Percentiles rank a stretch among this genome's conserved stretches.
These are phyloP conservation scores for Esperia sulphurella DNA, from an alignment of 2,888 invertebrate genomes.

Conservation along the genomic window DNA sequence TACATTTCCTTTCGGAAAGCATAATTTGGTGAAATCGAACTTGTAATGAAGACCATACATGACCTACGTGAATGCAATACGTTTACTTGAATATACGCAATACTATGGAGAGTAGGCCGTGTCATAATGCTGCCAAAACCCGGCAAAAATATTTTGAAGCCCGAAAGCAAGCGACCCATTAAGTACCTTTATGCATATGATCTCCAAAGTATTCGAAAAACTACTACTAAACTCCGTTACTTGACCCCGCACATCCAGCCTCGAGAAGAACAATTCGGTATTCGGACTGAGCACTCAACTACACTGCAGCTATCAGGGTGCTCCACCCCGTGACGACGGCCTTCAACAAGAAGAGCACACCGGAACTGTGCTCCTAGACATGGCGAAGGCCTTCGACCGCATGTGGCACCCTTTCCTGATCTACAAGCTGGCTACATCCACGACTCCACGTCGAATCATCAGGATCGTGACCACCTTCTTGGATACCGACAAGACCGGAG, in stretches of 20 bases:
- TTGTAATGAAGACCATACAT: too few relatives aligned
- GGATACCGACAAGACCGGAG: not conserved
- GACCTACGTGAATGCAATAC: too few relatives aligned
- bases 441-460: slow-evolving; percentile 8
- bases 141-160: slow-evolving; percentile 15
- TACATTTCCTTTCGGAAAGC: too few relatives aligned
- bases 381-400: slow-evolving; percentile 29
- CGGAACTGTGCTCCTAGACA: slow-evolving; percentile 13
- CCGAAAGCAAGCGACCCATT: slow-evolving; percentile 19
- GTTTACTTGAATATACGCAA: too few relatives aligned
- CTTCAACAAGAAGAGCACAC: slow-evolving; percentile 4
- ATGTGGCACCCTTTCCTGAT: slow-evolving; percentile 32
- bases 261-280: slow-evolving; percentile 19
- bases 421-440: slow-evolving; percentile 17
- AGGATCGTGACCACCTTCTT: slow-evolving; percentile 19
- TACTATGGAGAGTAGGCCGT: slow-evolving; percentile 11
- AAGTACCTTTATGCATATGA: not conserved
- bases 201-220: slow-evolving; percentile 5
- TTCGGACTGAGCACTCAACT: slow-evolving; percentile 21
- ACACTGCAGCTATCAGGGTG: slow-evolving; percentile 25
- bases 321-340: slow-evolving; percentile 13
- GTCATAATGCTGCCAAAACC: slow-evolving; percentile 21
- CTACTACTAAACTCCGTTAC: not conserved
- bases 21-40: too few relatives aligned
- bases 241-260: slow-evolving; percentile 3